phyloP scores from a whole-genome alignment of 2,888 invertebrate species.

The Bombylius discolor region DNA sequence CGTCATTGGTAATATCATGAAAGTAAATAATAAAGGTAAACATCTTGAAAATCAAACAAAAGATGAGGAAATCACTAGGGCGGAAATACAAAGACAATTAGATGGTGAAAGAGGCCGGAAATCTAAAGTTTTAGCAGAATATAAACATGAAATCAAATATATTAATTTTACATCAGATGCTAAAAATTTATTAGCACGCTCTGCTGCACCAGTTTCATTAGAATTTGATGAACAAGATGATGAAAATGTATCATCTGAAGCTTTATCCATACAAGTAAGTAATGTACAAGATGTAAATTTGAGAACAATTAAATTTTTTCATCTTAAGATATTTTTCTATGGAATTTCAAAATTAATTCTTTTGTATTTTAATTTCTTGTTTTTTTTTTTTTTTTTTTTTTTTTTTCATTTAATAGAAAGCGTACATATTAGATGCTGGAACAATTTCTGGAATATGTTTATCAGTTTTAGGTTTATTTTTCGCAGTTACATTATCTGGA shows the following conservation, averaged over 20 bases:
- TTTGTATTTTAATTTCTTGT: neutral
- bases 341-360: too few relatives aligned
- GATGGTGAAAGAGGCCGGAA: constrained; percentile 25
- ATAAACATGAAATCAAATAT: constrained; percentile 27
- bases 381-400: neutral
- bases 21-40: neutral
- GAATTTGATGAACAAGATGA: constrained; percentile 21
- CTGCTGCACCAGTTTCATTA: constrained; percentile 20
- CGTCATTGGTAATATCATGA: too few relatives aligned
- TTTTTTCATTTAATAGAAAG: constrained; percentile 18
- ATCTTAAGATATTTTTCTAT: too few relatives aligned
- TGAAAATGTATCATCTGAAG: constrained; percentile 32
- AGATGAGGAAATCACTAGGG: constrained; percentile 18
- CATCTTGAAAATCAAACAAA: constrained; percentile 28
- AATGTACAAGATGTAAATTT: too few relatives aligned
- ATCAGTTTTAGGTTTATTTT: constrained; percentile 50
- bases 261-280: constrained; percentile 24
- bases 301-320: neutral
- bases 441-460: constrained; percentile 57
- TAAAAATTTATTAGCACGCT: constrained; percentile 29
- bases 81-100: constrained; percentile 10
- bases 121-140: constrained; percentile 30
- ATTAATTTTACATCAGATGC: constrained; percentile 29
- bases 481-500: constrained; percentile 50
- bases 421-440: constrained; percentile 41